A percentile compares a stretch with the other conserved stretches of the same genome.
Conservation (phyloP, 2,113 vertebrate species). For the Microtus oregoni region DNA sequence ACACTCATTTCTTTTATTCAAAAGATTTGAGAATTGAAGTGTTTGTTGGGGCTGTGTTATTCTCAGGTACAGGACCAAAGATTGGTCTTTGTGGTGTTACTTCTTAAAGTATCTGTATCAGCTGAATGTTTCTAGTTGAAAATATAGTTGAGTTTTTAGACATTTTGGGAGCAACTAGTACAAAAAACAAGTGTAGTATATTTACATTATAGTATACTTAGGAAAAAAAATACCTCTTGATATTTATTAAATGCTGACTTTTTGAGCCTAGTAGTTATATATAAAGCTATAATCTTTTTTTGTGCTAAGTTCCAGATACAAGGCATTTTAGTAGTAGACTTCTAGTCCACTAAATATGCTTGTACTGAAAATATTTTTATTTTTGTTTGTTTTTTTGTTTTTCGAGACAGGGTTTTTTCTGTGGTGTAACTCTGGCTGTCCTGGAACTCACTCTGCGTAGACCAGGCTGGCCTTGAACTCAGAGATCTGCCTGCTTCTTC, state of each 20-base stretch:
- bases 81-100: conserved; percentile 30
- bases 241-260: conserved; percentile 38
- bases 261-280: conserved; percentile 21
- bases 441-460: no score
- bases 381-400: no score
- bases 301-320: not conserved
- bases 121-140: conserved; percentile 31
- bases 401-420: no score
- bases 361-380: conserved; percentile 38
- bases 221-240: not conserved
- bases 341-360: conserved; percentile 11
- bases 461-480: no score
- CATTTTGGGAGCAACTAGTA: conserved; percentile 35
- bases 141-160: conserved; percentile 46
- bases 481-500: no score
- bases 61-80: not conserved
- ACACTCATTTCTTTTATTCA: conserved; percentile 31
- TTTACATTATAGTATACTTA: not conserved
- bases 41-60: conserved; percentile 36
- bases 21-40: conserved; percentile 57
- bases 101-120: conserved; percentile 30
- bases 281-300: not conserved
- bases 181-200: not conserved
- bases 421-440: no score
- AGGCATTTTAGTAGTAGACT: not conserved